Evolutionary conservation across 2,797 vertebrate species (phyloP), one percentile per base, ranked within the genome.

Genomic region (Phyllotis vaccarum): DNA sequence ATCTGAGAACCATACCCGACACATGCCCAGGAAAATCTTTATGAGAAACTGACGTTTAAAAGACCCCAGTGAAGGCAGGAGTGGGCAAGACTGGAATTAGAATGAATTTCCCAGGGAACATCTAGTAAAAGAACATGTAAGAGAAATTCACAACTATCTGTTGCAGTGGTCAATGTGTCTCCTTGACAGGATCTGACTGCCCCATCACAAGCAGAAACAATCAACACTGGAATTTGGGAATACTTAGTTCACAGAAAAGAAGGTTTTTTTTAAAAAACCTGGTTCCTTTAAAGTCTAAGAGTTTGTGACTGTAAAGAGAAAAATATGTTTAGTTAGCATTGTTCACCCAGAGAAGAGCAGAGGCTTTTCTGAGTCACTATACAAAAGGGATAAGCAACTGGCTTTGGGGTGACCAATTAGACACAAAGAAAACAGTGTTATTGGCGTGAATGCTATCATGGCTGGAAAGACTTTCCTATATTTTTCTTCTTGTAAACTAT

Each of bases 51-150:
- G 43, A 46, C 19, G 37, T 91, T 80, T 72, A 93, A 78, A 94
- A 90, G n/a, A 52, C 74, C 34, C 16, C 24, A 52, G 34, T 86
- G 74, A 93, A 3, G 40, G 37, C 21, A 52, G 72, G 31, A 89
- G 43, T 94, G 89, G 87, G 6, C 85, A 54, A 24, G 3, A 27
- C 34, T 74, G 24, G 37, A 79, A 79, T 6, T 5, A 62, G 37
- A 90, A 86, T 72, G 11, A 58, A 81, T 95, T 94, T 94, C 70
- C 86, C 29, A 14, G 60, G 34, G n/a, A n/a, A n/a, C n/a, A n/a
- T n/a, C 64, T 85, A 74, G 16, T 62, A 16, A 88, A 91, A 40
- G 72, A 13, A 54, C 68, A 74, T 62, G n/a, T 10, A 34, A 96
- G 52, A 86, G 60, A 54, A 87, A 92, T 93, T 16, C 40, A 87